Evolutionary conservation across 2,797 vertebrate genomes (phyloP).

Genomic region (Parauchenoglanis ngamensis): DNA sequence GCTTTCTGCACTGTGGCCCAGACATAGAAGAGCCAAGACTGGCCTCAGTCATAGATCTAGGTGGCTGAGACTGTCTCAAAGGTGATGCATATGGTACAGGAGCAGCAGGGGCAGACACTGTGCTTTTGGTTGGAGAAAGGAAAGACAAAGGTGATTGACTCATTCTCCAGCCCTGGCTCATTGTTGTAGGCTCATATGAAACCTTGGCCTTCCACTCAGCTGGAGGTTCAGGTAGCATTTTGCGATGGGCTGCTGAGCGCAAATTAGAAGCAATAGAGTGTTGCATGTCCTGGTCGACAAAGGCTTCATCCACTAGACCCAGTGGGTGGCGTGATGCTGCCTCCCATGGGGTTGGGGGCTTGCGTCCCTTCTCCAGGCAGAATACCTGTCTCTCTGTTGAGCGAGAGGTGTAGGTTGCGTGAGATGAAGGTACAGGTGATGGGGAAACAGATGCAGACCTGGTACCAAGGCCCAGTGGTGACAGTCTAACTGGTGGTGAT

Average conservation of each 20-base stretch:
- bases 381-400: conserved; percentile 60
- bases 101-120: conserved; percentile 61
- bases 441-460: conserved; percentile 69
- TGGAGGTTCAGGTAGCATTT: conserved; percentile 80
- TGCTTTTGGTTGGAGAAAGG: conserved; percentile 64
- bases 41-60: conserved; percentile 74
- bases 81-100: conserved; percentile 70
- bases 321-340: conserved; percentile 87
- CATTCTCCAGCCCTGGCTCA: conserved; percentile 46
- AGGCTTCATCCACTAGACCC: conserved; percentile 90
- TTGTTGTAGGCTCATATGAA: conserved; percentile 65
- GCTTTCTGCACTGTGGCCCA: conserved; percentile 70
- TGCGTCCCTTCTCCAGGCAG: conserved; percentile 71
- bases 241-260: conserved; percentile 84
- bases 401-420: conserved; percentile 47
- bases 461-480: conserved; percentile 64
- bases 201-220: conserved; percentile 81
- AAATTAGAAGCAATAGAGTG: conserved; percentile 84
- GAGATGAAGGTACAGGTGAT: conserved; percentile 70
- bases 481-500: conserved; percentile 80
- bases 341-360: conserved; percentile 88
- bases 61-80: conserved; percentile 76
- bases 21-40: conserved; percentile 68
- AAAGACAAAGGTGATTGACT: conserved; percentile 32
- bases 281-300: conserved; percentile 79